phyloP scores from a whole-genome alignment of 2,797 vertebrate species.

The Scolopax rusticola region DNA sequence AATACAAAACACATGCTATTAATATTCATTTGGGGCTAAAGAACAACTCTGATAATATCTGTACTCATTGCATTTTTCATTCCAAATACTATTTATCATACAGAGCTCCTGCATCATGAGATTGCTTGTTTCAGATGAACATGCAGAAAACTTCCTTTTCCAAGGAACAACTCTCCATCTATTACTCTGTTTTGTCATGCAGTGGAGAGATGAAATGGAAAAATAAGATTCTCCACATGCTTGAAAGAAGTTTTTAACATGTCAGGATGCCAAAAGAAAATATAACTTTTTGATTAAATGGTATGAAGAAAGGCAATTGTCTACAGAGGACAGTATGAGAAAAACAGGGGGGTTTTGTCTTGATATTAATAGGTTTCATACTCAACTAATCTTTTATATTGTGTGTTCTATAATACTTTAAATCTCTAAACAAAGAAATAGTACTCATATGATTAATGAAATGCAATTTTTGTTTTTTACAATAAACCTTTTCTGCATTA shows the following conservation, averaged over 20 bases:
- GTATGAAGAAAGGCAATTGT: neutral
- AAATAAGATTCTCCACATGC: neutral
- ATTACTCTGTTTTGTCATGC: neutral
- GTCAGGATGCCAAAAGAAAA: neutral
- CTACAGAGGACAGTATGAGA: neutral
- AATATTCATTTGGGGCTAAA: conserved; percentile 17
- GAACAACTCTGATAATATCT: conserved; percentile 31
- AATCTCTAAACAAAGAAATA: neutral
- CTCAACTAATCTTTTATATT: neutral
- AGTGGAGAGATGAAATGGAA: neutral
- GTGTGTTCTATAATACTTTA: neutral
- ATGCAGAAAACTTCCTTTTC: neutral
- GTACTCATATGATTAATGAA: neutral
- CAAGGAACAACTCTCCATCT: neutral
- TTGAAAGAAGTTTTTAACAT: neutral
- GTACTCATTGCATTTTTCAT: neutral
- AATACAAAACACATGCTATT: conserved; percentile 28
- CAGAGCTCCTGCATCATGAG: neutral
- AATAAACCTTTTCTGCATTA: neutral
- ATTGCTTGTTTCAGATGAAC: neutral
- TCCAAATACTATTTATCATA: neutral
- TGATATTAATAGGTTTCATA: neutral
- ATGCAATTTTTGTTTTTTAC: neutral
- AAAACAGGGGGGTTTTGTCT: neutral
- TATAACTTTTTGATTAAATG: neutral